Evolutionary conservation across 2,888 invertebrate species (phyloP), one percentile per base, ranked within the genome.

Genomic region (Julus scanicus): DNA sequence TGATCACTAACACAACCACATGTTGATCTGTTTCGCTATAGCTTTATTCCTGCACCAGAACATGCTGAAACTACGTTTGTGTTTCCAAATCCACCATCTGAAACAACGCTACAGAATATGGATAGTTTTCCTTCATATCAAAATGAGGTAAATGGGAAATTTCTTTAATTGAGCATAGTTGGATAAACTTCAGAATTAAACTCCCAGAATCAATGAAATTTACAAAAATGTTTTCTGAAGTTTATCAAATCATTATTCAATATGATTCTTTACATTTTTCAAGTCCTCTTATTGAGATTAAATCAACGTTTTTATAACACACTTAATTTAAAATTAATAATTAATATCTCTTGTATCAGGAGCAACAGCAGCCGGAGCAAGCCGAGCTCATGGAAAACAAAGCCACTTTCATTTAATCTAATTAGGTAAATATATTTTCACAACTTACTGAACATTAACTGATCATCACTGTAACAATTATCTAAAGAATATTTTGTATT

Each of bases 81-180:
- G 37, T 88, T 88, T 40, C 88, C 88, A 6, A 84, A 40, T 9
- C 88, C 63, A n/a, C 86, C 88, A n/a, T 11, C 88, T 15, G 88
- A 88, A 20, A 20, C 63, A 29, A 63, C 57, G 53, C 20, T 86
- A 17, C 53, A 86, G n/a, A 17, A 49, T 29, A 53, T 40, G 29
- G 39, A 53, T 15, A 53, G 11, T 13, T 37, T 86, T 29, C 85
- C 85, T 11, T 9, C 44, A 6, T 44, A 85, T 6, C 44, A 85
- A 49, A 85, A 85, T 85, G 85, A 85, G 48, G 85, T 44, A 85
- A 44, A 5, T 84, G 2, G 17, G n/a, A 5, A 5, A 6, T 84
- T 39, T 17, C 0, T 84, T 29, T 39, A 6, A 11, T 84, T 20
- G n/a, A 63, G n/a, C 4, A 5, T 63, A 15, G 9, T 3, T 5